Evolutionary conservation across 1,140 invertebrate species (phyloP), one percentile per base, ranked within the genome.

Genomic region (Hyles euphorbiae): DNA sequence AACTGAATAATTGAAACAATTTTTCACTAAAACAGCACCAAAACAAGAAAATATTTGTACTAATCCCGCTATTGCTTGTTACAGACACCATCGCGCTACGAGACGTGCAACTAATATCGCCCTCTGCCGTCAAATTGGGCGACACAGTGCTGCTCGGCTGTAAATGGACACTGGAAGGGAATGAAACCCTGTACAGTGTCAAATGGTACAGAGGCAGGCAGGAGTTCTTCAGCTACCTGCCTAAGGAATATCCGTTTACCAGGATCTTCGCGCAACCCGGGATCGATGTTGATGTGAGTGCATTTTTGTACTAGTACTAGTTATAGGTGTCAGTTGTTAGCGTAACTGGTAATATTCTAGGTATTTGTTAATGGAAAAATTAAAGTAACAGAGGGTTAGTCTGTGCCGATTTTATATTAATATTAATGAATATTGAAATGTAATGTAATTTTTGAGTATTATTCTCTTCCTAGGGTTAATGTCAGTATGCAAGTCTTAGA

Each of bases 141-240:
- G 92, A 93, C 70, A 92, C 92, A 40, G 92, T 93, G 56, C 90
- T 91, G 12, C 87, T 96, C 43, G 91, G 92, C 33, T 96, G 95
- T 74, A 90, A 92, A 65, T 96, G 95, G 88, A 93, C 95, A 55
- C 87, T 95, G 22, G 93, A 95, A 70, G 78, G 81, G 5, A 89
- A 89, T 56, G 89, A 90, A 61, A 90, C 90, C 7, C 88, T 96
- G 9, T 96, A 96, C 83, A 94, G 94, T 36, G 93, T 96, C 58
- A 96, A 96, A 85, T 96, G 95, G 94, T 96, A 96, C 87, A 93
- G 94, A 66, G 93, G 94, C 8, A 85, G 91, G 43, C 89, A 92
- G 71, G 91, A 95, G 72, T 94, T 94, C 83, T 94, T 93, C 81
- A 91, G 93, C 56, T 94, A 92, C 68, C 83, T 92, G 34, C 92